These are phyloP conservation scores for Coilia nasus DNA, from an alignment of 2,797 vertebrate genomes.

Conservation along the genomic window DNA sequence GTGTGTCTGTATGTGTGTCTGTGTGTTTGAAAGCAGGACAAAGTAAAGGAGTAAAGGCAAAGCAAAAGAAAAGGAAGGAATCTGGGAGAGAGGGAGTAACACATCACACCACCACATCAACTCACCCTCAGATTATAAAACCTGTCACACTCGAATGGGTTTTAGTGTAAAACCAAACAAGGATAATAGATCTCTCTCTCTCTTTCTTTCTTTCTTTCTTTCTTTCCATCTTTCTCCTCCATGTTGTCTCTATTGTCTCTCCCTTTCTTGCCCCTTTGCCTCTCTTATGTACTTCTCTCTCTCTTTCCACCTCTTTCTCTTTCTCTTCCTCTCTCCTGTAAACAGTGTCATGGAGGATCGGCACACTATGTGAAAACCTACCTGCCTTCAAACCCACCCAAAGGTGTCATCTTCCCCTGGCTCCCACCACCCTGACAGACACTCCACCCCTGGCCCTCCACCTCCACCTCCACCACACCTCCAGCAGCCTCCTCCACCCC, in stretches of 20 bases:
- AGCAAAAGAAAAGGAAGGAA: neutral
- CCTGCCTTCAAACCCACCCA: neutral
- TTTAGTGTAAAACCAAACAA: slow-evolving; percentile 8
- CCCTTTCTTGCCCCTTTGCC: slow-evolving; percentile 17
- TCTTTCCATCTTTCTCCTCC: neutral
- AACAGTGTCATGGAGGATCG: slow-evolving; percentile 46
- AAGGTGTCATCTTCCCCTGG: neutral
- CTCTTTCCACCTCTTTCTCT: slow-evolving; percentile 30
- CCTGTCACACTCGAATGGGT: neutral
- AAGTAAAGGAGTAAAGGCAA: neutral
- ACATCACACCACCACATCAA: neutral
- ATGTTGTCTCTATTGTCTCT: slow-evolving; percentile 30
- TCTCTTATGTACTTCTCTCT: neutral
- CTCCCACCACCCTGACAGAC: neutral
- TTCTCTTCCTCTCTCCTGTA: neutral
- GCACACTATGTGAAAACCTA: slow-evolving; percentile 33
- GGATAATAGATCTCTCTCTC: slow-evolving; percentile 13
- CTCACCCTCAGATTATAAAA: neutral
- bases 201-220: neutral
- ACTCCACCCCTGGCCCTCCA: no score
- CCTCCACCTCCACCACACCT: no score
- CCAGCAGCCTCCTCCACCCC: neutral
- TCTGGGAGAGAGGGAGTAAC: neutral
- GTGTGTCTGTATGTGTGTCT: slow-evolving; percentile 2
- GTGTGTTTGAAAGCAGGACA: neutral